Conservation (phyloP, 1,140 invertebrate genomes). For the Leptinotarsa undecemlineata region DNA sequence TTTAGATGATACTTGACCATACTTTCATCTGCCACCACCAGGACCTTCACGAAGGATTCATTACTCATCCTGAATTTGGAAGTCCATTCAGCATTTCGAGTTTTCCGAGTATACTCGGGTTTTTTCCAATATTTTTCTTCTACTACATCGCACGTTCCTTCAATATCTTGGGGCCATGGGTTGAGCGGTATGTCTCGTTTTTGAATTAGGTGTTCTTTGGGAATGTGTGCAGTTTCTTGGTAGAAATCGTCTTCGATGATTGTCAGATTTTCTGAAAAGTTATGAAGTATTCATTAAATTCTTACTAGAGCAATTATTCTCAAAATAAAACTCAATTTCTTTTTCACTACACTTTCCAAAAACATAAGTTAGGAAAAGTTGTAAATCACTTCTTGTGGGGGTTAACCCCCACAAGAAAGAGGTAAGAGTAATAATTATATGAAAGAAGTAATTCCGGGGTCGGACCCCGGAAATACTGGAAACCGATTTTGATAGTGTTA, state of each 20-base stretch:
- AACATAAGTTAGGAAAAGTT: too few relatives aligned
- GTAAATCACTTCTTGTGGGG: too few relatives aligned
- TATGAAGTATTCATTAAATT: background rate
- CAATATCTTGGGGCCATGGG: constrained; percentile 15
- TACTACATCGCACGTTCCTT: constrained; percentile 29
- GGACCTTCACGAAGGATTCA: constrained; percentile 74
- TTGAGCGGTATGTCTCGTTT: constrained; percentile 33
- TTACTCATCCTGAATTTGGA: constrained; percentile 43
- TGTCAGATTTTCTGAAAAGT: constrained; percentile 31
- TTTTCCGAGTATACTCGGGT: constrained; percentile 26
- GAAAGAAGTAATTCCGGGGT: too few relatives aligned
- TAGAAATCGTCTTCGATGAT: constrained; percentile 44
- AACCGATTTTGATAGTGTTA: too few relatives aligned
- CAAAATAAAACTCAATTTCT: background rate
- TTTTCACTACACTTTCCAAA: too few relatives aligned
- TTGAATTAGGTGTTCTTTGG: constrained; percentile 32
- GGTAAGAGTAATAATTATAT: too few relatives aligned
- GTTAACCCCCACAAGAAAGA: too few relatives aligned
- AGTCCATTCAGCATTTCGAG: constrained; percentile 37
- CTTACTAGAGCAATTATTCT: background rate
- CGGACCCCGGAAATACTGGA: too few relatives aligned
- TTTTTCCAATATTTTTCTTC: constrained; percentile 11
- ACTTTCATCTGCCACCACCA: constrained; percentile 78
- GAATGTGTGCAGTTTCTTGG: constrained; percentile 29
- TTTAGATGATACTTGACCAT: constrained; percentile 75